Evolutionary conservation across 2,888 invertebrate species (phyloP).

Genomic region (Troides aeacus): DNA sequence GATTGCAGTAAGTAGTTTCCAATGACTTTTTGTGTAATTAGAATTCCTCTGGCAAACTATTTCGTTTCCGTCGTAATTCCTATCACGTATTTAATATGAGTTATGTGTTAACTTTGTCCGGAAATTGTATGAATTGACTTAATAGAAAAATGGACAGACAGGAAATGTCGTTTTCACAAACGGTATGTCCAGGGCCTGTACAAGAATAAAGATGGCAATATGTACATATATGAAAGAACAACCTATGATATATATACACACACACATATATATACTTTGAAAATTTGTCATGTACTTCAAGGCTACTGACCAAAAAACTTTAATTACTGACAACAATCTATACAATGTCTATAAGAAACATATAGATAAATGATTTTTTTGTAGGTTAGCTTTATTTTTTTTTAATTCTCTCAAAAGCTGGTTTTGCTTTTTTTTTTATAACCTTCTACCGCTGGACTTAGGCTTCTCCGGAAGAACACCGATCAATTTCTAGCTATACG

Average conservation of each 20-base stretch:
- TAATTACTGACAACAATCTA: too few relatives aligned
- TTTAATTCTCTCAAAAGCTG: too few relatives aligned
- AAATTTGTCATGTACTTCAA: too few relatives aligned
- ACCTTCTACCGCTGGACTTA: too few relatives aligned
- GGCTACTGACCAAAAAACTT: too few relatives aligned
- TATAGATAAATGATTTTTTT: too few relatives aligned
- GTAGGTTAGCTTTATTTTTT: too few relatives aligned
- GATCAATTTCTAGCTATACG: too few relatives aligned
- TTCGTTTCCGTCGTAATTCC: conserved; percentile 42
- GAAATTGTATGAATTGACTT: conserved; percentile 22
- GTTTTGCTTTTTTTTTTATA: too few relatives aligned
- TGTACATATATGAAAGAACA: not conserved
- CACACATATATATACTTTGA: too few relatives aligned
- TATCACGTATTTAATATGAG: conserved; percentile 31
- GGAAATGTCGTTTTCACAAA: conserved; percentile 15
- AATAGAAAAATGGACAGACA: conserved; percentile 26
- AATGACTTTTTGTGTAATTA: conserved; percentile 38
- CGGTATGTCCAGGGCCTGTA: conserved; percentile 6
- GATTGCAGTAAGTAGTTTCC: conserved; percentile 16
- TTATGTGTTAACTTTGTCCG: conserved; percentile 28
- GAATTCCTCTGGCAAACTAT: conserved; percentile 46
- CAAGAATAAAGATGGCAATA: conserved; percentile 5
- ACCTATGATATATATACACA: not conserved
- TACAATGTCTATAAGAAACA: too few relatives aligned
- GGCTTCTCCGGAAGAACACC: too few relatives aligned